Evolutionary conservation across 1,140 invertebrate species (phyloP).

Genomic region (Drosophila paulistorum): DNA sequence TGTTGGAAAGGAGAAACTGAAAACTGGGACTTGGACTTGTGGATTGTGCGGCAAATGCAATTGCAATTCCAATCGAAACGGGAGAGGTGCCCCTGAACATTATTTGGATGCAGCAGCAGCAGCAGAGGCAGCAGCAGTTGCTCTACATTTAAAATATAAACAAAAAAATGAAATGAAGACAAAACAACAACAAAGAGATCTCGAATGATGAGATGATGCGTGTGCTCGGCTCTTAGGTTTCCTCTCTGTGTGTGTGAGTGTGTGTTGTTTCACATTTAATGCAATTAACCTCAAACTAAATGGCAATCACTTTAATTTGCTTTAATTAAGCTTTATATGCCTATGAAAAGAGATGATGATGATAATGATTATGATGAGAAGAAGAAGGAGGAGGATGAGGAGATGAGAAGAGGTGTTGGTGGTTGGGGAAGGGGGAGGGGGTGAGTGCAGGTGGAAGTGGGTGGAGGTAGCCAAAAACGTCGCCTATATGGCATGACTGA

Average conservation of each 20-base stretch:
- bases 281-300: conserved; percentile 82
- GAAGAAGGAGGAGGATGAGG: not conserved
- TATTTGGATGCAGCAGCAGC: not conserved
- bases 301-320: conserved; percentile 82
- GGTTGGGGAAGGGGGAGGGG: not conserved
- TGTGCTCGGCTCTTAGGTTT: conserved; percentile 51
- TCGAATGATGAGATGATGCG: conserved; percentile 41
- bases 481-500: conserved; percentile 57
- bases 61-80: not conserved
- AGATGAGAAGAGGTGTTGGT: conserved; percentile 3
- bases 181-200: conserved; percentile 13
- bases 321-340: conserved; percentile 81
- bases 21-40: conserved; percentile 10
- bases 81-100: conserved; percentile 20
- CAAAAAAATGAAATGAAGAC: not conserved
- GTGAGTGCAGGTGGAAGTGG: not conserved
- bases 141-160: conserved; percentile 22
- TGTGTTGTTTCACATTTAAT: conserved; percentile 70
- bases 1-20: conserved; percentile 14
- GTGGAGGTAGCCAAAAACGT: conserved; percentile 41
- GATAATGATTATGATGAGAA: not conserved
- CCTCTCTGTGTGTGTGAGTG: no score
- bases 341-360: conserved; percentile 33
- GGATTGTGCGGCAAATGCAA: no score
- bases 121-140: conserved; percentile 19